A percentile compares a stretch with the other conserved stretches of the same genome.
These are phyloP conservation scores for Drosophila colorata DNA, from an alignment of 2,888 invertebrate genomes.

Conservation along the genomic window DNA sequence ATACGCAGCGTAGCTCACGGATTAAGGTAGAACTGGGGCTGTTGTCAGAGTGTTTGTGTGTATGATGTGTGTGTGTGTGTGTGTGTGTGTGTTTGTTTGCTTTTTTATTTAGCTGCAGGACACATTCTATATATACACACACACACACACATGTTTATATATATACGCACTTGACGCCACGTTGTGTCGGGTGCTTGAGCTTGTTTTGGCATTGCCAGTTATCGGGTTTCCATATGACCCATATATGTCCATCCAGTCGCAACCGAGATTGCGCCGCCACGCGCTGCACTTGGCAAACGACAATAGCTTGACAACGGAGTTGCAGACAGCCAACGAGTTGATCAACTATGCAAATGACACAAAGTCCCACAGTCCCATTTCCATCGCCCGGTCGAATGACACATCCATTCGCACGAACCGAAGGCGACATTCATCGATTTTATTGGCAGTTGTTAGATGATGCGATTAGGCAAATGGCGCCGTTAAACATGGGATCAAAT, in stretches of 20 bases:
- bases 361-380: slow-evolving; percentile 26
- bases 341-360: slow-evolving; percentile 59
- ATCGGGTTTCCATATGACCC: slow-evolving; percentile 54
- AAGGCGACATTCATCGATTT: slow-evolving; percentile 6
- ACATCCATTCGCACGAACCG: not conserved
- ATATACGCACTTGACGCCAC: slow-evolving; percentile 21
- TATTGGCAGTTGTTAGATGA: slow-evolving; percentile 4
- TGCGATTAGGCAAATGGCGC: slow-evolving; percentile 2
- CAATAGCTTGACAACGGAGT: slow-evolving; percentile 5
- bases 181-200: slow-evolving; percentile 19
- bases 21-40: slow-evolving; percentile 18
- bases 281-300: slow-evolving; percentile 24
- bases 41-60: slow-evolving; percentile 2
- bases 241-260: slow-evolving; percentile 42
- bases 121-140: not conserved
- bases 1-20: slow-evolving; percentile 43
- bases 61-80: slow-evolving; percentile 9
- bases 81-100: slow-evolving; percentile 1
- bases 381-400: not conserved
- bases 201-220: slow-evolving; percentile 16
- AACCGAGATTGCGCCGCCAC: not conserved
- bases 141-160: not conserved
- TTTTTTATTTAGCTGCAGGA: slow-evolving; percentile 13
- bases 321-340: slow-evolving; percentile 18
- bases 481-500: not conserved